Evolutionary conservation across 2,797 vertebrate species (phyloP).

Genomic region (Artibeus jamaicensis): DNA sequence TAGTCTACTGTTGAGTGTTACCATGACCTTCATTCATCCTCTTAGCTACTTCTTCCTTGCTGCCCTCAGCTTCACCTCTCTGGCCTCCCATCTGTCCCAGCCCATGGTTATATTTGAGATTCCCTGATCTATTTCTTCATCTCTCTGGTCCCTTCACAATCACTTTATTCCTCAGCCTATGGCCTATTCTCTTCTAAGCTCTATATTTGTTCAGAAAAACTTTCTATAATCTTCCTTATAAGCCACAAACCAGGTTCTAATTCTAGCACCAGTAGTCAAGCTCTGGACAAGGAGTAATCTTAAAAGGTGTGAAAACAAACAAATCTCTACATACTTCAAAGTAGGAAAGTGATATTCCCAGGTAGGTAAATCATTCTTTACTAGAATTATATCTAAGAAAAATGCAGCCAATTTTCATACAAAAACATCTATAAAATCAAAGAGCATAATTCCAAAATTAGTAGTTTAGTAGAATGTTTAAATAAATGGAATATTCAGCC

Average conservation of each 20-base stretch:
- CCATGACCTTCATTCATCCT: not conserved
- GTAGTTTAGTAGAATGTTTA: slow-evolving; percentile 9
- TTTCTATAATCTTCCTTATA: not conserved
- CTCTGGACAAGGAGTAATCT: not conserved
- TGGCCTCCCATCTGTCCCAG: not conserved
- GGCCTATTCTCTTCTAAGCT: not conserved
- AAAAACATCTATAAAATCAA: slow-evolving; percentile 30
- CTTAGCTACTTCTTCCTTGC: not conserved
- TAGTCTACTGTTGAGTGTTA: not conserved
- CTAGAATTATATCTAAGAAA: slow-evolving; percentile 11
- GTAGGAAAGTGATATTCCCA: not conserved
- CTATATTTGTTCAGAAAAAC: not conserved
- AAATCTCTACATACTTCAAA: slow-evolving; percentile 14
- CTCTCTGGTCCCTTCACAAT: not conserved
- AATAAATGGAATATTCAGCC: not conserved
- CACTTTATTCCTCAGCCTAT: not conserved
- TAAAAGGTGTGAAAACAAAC: slow-evolving; percentile 28
- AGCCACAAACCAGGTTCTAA: not conserved
- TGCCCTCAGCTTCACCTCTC: not conserved
- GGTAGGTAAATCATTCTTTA: not conserved
- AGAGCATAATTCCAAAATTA: slow-evolving; percentile 56
- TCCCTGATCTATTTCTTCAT: not conserved
- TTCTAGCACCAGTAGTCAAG: not conserved
- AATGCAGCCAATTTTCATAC: not conserved
- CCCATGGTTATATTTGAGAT: not conserved